A percentile compares a stretch with the other conserved stretches of the same genome.
These are phyloP conservation scores for Yponomeuta malinellus DNA, from an alignment of 2,888 invertebrate species.

Conservation along the genomic window DNA sequence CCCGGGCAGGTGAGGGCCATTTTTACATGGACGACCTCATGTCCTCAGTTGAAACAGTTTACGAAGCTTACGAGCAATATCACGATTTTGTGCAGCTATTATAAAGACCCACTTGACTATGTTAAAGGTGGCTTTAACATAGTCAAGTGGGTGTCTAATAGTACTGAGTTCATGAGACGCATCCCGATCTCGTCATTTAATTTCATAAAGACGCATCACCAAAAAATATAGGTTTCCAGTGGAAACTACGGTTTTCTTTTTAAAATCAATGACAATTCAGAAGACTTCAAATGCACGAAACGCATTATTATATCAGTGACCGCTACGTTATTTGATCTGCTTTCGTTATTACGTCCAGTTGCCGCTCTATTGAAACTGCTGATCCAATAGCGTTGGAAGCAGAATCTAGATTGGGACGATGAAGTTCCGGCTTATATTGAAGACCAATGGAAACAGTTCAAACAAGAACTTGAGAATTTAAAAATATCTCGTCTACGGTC, in stretches of 20 bases:
- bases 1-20: not conserved
- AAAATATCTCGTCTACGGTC: not conserved
- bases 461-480: not conserved
- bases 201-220: not conserved
- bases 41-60: not conserved
- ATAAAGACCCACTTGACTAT: not conserved
- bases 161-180: not conserved
- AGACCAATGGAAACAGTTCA: not conserved
- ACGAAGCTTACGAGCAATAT: not conserved
- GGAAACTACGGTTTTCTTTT: not conserved
- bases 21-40: not conserved
- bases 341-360: not conserved
- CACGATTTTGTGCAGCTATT: not conserved
- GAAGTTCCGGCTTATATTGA: not conserved
- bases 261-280: not conserved
- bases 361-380: conserved; percentile 13
- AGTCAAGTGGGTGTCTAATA: not conserved
- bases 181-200: not conserved
- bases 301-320: not conserved
- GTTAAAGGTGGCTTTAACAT: not conserved
- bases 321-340: conserved; percentile 1
- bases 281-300: not conserved
- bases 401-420: not conserved
- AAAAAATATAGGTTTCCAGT: not conserved
- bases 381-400: not conserved